Conservation (phyloP, 2,113 vertebrate genomes). For the Sceloporus undulatus region DNA sequence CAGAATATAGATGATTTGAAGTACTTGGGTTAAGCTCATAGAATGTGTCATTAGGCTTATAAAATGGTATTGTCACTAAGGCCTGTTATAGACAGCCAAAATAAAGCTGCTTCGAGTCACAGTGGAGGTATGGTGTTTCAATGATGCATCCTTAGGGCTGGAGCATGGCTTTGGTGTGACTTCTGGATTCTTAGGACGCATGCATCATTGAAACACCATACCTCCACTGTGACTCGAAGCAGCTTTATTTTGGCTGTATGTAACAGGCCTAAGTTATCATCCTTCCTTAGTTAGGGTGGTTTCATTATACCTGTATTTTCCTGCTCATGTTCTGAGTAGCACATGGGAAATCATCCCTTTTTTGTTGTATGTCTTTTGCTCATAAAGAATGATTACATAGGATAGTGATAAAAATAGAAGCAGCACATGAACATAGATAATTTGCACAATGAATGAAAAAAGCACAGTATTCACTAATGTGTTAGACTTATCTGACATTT, state of each 20-base stretch:
- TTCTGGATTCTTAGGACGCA: too few species aligned
- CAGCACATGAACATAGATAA: not conserved
- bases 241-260: too few species aligned
- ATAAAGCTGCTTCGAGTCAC: too few species aligned
- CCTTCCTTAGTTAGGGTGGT: not conserved
- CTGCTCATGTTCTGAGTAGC: not conserved
- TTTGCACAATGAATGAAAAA: not conserved
- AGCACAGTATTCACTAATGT: not conserved
- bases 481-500: not conserved
- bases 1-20: not conserved
- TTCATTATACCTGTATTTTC: not conserved
- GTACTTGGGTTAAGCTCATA: not conserved
- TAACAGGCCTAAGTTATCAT: too few species aligned
- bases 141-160: too few species aligned
- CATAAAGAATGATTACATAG: not conserved
- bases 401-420: not conserved
- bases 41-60: not conserved
- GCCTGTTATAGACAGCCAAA: too few species aligned
- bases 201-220: too few species aligned
- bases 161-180: too few species aligned
- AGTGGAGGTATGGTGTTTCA: too few species aligned
- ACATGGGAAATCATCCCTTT: not conserved
- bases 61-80: not conserved
- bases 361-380: not conserved
- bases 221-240: too few species aligned